Evolutionary conservation across 2,113 vertebrate genomes (phyloP), one percentile per base, ranked within the genome.

Genomic region (Cavia aperea): DNA sequence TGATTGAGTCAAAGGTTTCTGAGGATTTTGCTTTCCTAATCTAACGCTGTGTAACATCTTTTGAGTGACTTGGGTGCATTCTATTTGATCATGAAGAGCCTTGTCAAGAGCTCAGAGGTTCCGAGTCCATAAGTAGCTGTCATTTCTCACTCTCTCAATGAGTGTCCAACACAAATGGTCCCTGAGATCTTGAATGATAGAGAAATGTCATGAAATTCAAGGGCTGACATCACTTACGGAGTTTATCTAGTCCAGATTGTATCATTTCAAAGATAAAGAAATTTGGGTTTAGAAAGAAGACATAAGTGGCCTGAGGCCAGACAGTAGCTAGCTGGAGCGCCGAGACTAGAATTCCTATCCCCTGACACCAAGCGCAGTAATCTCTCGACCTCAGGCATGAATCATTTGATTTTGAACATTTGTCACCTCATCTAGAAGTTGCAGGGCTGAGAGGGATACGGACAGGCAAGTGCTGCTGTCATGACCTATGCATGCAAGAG

Each of bases 1-100:
- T n/a, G 26, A 86, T 36, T 26, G 43, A 90, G 24, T 29, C n/a
- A 93, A 86, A 93, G 51, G 36, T 36, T 78, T 89, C 72, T 33
- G 19, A 49, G 8, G 9, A 60, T 79, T 83, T 92, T 91, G 90
- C 81, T 92, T 91, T 90, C 63, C 75, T 83, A 92, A 63, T 79
- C 84, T 78, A 10, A 86, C 46, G 51, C 49, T 81, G n/a, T 79
- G 39, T 51, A 16, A n/a, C 81, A 49, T 70, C 62, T 68, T 87
- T 89, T 29, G 8, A 75, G 49, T 60, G 66, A 82, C 70, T 95
- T 91, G 24, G 19, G 43, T 14, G 33, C 51, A 36, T 92, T 92
- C 68, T 66, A 2, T 88, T 82, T 85, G 66, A 79, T 73, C 66
- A 18, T 39, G 51, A 91, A 78, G n/a, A 92, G 82, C 23, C 12